A percentile compares a stretch with the other conserved stretches of the same genome.
Conservation (phyloP, 2,888 invertebrate genomes). For the Cerastis leucographa region DNA sequence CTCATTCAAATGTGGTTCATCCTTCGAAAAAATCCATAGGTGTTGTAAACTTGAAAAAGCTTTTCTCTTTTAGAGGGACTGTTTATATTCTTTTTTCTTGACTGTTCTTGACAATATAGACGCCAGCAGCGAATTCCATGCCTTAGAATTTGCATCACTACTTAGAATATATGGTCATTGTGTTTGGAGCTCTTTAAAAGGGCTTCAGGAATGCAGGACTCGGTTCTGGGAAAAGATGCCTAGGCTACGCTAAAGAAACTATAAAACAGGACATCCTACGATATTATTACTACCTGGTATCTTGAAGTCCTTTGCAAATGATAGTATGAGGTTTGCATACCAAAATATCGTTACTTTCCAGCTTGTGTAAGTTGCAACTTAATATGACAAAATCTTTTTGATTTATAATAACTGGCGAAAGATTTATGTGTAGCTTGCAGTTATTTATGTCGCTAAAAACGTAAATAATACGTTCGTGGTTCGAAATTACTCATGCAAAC, state of each 20-base stretch:
- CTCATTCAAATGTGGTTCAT: background rate
- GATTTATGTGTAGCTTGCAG: constrained; percentile 32
- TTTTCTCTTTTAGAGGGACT: background rate
- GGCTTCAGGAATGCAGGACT: constrained; percentile 18
- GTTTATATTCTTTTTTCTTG: constrained; percentile 46
- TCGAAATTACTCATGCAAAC: constrained; percentile 41
- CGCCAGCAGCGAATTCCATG: constrained; percentile 42
- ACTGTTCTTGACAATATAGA: constrained; percentile 34
- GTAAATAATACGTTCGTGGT: constrained; percentile 41
- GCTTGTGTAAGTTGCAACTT: constrained; percentile 32
- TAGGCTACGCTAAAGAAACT: constrained; percentile 1
- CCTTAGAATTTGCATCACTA: constrained; percentile 49
- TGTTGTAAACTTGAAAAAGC: constrained; percentile 8
- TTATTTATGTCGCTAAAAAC: constrained; percentile 42
- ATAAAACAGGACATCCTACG: constrained; percentile 19
- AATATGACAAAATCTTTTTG: constrained; percentile 42
- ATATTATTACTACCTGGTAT: constrained; percentile 19
- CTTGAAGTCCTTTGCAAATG: constrained; percentile 11
- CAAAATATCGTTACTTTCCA: constrained; percentile 12
- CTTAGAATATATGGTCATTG: constrained; percentile 39
- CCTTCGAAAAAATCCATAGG: background rate
- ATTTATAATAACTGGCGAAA: constrained; percentile 42
- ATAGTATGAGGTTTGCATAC: constrained; percentile 21
- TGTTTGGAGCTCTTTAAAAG: constrained; percentile 36
- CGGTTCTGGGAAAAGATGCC: constrained; percentile 38